Conservation (phyloP, 2,113 vertebrate species). For the Vireo altiloquus region DNA sequence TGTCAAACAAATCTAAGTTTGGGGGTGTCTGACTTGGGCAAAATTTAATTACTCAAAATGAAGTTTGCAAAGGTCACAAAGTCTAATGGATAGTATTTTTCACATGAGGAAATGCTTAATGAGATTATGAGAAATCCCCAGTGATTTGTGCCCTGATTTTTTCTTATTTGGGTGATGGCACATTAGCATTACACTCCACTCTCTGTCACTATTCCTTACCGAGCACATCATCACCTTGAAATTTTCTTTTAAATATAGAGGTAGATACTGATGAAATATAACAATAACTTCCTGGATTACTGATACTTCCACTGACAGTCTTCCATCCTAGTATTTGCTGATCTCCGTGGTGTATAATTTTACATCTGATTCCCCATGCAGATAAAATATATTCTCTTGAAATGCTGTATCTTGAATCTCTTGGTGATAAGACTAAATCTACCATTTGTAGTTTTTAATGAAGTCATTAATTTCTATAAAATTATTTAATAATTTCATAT, state of each 20-base stretch:
- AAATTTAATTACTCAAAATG: background rate
- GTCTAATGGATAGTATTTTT: background rate
- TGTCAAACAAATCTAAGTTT: background rate
- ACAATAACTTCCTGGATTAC: background rate
- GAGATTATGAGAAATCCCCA: background rate
- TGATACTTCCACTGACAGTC: background rate
- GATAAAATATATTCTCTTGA: background rate
- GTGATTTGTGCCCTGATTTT: background rate
- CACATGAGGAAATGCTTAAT: background rate
- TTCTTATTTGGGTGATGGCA: background rate
- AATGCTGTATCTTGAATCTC: background rate
- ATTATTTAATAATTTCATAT: background rate
- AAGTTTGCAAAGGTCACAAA: background rate
- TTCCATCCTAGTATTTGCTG: background rate
- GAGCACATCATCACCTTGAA: background rate
- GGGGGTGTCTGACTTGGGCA: background rate
- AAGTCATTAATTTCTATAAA: background rate
- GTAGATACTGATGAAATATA: background rate
- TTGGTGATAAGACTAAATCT: background rate
- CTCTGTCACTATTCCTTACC: background rate
- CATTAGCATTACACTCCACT: background rate
- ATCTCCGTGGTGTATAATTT: background rate
- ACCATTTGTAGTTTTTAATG: background rate
- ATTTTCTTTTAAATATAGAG: background rate
- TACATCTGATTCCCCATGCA: background rate